These are phyloP conservation scores for Leptinotarsa texana DNA, from an alignment of 1,140 invertebrate species.

Conservation along the genomic window DNA sequence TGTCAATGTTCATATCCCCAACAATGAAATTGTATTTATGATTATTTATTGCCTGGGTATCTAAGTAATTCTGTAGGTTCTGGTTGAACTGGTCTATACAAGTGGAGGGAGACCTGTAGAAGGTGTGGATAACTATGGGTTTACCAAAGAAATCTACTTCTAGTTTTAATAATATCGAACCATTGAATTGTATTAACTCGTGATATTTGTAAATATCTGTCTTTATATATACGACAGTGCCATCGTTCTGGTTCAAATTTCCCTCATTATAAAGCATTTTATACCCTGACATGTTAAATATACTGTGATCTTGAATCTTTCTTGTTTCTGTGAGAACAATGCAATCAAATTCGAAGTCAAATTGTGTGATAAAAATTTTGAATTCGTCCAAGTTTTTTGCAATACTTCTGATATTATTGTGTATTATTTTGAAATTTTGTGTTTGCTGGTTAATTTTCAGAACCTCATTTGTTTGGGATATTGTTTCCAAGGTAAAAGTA, in stretches of 20 bases:
- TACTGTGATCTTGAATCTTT: slow-evolving; percentile 7
- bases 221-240: slow-evolving; percentile 21
- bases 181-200: slow-evolving; percentile 3
- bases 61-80: slow-evolving; percentile 11
- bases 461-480: too few species aligned
- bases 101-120: slow-evolving; percentile 14
- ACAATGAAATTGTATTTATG: slow-evolving; percentile 11
- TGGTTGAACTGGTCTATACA: slow-evolving; percentile 11
- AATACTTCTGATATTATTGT: slow-evolving; percentile 18
- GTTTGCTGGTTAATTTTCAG: too few species aligned
- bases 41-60: slow-evolving; percentile 6
- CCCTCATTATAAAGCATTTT: slow-evolving; percentile 17
- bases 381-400: slow-evolving; percentile 15
- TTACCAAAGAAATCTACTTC: slow-evolving; percentile 9
- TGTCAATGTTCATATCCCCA: slow-evolving; percentile 3
- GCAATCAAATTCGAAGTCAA: slow-evolving; percentile 14
- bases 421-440: slow-evolving; percentile 14
- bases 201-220: slow-evolving; percentile 5
- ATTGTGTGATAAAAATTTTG: slow-evolving; percentile 1
- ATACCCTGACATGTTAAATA: slow-evolving; percentile 16
- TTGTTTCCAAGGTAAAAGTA: too few species aligned
- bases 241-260: slow-evolving; percentile 21
- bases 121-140: slow-evolving; percentile 2
- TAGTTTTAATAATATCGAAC: slow-evolving; percentile 1
- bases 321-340: slow-evolving; percentile 22